Evolutionary conservation across 2,888 invertebrate species (phyloP), one percentile per base, ranked within the genome.

Genomic region (Heliconius ismenius): DNA sequence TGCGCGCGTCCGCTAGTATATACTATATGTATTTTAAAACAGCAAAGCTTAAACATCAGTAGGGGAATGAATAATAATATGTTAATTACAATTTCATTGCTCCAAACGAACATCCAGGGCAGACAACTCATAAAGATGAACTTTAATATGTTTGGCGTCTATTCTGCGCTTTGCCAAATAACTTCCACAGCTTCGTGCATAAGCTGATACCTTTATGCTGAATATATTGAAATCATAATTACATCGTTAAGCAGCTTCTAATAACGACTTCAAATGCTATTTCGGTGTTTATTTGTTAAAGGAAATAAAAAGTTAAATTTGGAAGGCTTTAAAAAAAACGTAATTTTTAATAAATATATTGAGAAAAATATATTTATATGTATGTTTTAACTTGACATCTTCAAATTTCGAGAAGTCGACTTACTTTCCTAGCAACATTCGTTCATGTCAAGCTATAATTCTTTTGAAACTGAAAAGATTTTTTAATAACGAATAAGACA

Each of bases 121-220:
- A 82, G 81, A 81, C 75, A 80, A 79, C 78, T 79, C 78, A 78
- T 73, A 54, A 60, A 58, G 54, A 54, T 73, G 77, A 83, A 85
- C 79, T 85, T 86, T 78, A 69, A 69, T 79, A 83, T 83, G 86
- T 86, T 86, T 85, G 83, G 73, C 77, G 83, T 83, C 82, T 83
- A 87, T 85, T 87, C 87, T 82, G 81, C 82, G 82, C 83, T 83
- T 79, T 65, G 80, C 79, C 80, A 82, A 84, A 84, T 86, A 82
- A 85, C 82, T 81, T 79, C 81, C 73, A 76, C 73, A 76, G 81
- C 83, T 84, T 83, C 76, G 21, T 60, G 79, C 73, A 78, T 65
- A 76, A 68, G 70, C 78, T 81, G 75, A 81, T 81, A 80, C 77
- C 74, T 73, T 73, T 73, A 60, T 70, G 77, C 64, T 79, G 77